Base-by-base conservation (phyloP, 1,140 invertebrate species). In the Samia ricini region DNA sequence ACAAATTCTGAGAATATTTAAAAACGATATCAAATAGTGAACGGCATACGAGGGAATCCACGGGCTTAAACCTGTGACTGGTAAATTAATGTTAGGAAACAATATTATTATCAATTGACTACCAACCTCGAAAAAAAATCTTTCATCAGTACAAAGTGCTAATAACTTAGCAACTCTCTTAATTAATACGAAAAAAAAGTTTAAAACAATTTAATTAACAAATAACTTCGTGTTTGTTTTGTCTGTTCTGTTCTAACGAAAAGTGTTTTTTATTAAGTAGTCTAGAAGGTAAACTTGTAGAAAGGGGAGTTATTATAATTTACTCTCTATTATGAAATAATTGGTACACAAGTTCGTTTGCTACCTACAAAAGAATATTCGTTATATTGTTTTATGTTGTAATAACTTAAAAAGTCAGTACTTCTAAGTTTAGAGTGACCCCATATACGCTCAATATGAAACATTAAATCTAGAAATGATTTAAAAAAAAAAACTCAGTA, bases 121-220 rank as follows among this genome's bases (percentile, higher is more conserved):
- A 15, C 6, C 26, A 29, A 10, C 26, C 4, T 29, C 26, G 10
- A 29, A 29, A 0, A 2, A 29, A 10, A 29, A 42, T 10, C 12
- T 42, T 42, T 42, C 4, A 42, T 10, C 12, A 15, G 4, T 15
- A 42, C 33, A 42, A n/a, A 10, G 10, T 42, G 33, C n/a, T 15
- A 42, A 42, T 42, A 42, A 42, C 4, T 42, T 42, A 42, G 33
- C 33, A 42, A 42, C 1, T 42, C n/a, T 3, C 33, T 42, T 42
- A 42, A 42, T 42, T 42, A 42, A 42, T 42, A n/a, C n/a, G n/a
- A n/a, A n/a, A n/a, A 42, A 42, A 42, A 42, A 42, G 33, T 42
- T 42, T 42, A 15, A 42, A 42, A 42, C 33, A 42, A 15, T 12
- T 42, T 42, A 36, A 36, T 36, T 36, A 36, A 36, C 33, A 2